Evolutionary conservation across 2,113 vertebrate genomes (phyloP).

Genomic region (Mus pahari): DNA sequence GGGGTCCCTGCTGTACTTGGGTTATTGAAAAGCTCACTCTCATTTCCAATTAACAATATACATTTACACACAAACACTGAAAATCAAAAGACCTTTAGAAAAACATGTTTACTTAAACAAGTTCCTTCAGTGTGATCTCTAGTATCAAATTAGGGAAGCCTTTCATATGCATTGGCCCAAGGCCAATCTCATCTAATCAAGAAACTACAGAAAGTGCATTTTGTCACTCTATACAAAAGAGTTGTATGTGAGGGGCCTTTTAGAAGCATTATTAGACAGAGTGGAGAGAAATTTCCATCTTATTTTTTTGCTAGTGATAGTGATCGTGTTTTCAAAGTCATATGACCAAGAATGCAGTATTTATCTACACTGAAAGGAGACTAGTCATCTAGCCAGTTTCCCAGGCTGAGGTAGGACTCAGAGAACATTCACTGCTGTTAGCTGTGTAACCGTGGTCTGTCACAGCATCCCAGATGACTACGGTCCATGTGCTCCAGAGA

Average conservation of each 20-base stretch:
- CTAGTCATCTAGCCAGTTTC: not conserved
- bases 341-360: not conserved
- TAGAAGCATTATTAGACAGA: not conserved
- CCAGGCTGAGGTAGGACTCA: not conserved
- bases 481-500: not conserved
- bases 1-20: conserved; percentile 69
- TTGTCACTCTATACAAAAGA: not conserved
- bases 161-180: not conserved
- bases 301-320: not conserved
- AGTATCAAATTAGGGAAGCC: not conserved
- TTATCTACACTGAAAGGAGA: not conserved
- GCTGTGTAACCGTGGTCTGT: not conserved
- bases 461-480: not conserved
- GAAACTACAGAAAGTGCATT: not conserved
- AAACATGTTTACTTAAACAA: conserved; percentile 53
- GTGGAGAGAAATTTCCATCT: not conserved
- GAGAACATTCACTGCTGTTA: not conserved
- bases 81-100: conserved; percentile 71
- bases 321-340: not conserved
- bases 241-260: not conserved
- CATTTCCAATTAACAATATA: conserved; percentile 76
- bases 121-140: not conserved
- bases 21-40: conserved; percentile 73
- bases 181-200: not conserved
- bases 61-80: conserved; percentile 67